Percentiles rank a stretch among this genome's conserved stretches.
Evolutionary conservation across 2,113 vertebrate genomes (phyloP).

Genomic region (Diglossa brunneiventris): DNA sequence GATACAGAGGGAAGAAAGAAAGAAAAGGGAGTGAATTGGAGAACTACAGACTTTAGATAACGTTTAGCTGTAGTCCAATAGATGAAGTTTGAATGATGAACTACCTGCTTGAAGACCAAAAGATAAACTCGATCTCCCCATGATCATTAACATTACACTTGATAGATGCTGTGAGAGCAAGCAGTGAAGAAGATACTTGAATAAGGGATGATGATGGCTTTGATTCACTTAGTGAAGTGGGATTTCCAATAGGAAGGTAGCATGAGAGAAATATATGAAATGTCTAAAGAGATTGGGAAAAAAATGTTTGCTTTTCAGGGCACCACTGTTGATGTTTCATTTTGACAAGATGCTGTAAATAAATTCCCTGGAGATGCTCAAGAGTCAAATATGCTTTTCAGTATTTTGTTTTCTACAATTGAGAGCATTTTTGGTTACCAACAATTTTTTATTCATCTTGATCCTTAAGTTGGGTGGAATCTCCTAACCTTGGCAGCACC

Average conservation of each 20-base stretch:
- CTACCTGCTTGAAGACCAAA: not conserved
- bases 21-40: not conserved
- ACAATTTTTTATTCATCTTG: not conserved
- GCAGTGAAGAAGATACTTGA: not conserved
- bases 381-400: not conserved
- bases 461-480: not conserved
- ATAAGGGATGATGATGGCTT: not conserved
- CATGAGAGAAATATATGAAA: not conserved
- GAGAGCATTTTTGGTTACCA: not conserved
- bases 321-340: not conserved
- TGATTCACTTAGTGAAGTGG: not conserved
- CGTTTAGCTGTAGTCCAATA: not conserved
- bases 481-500: not conserved
- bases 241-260: not conserved
- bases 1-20: not conserved
- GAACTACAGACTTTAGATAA: not conserved
- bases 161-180: not conserved
- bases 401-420: not conserved
- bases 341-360: not conserved
- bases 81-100: not conserved
- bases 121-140: not conserved
- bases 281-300: not conserved
- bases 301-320: not conserved
- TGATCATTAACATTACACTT: not conserved
- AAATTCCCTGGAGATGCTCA: not conserved